Conservation (phyloP, 2,888 invertebrate genomes). For the Pharmacophagus antenor region DNA sequence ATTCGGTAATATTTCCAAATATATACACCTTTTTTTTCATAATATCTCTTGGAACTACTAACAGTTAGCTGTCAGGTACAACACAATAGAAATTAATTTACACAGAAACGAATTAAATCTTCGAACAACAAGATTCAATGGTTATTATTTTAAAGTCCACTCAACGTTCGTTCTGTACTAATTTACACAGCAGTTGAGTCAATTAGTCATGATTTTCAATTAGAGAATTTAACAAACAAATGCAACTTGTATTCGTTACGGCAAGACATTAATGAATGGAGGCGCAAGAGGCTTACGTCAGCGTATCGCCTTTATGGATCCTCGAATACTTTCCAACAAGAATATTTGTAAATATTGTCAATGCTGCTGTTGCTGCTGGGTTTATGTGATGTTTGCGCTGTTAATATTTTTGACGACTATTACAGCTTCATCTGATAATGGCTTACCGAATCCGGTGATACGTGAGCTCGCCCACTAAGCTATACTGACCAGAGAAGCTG, state of each 20-base stretch:
- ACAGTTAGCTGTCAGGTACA: no score
- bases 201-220: conserved; percentile 30
- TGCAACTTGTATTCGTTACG: conserved; percentile 8
- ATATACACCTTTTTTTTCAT: no score
- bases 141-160: not conserved
- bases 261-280: conserved; percentile 17
- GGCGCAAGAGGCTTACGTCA: conserved; percentile 23
- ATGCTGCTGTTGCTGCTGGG: not conserved
- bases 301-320: not conserved
- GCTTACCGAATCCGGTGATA: no score
- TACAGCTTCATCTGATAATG: no score
- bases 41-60: no score
- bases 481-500: no score
- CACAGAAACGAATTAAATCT: not conserved
- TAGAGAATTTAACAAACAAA: conserved; percentile 21
- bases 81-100: not conserved
- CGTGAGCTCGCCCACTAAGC: no score
- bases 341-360: not conserved
- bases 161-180: conserved; percentile 17
- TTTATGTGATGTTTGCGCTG: no score
- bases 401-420: no score
- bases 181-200: conserved; percentile 18
- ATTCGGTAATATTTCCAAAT: no score
- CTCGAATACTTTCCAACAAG: not conserved
- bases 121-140: conserved; percentile 1